Base-by-base conservation (phyloP, 2,888 invertebrate genomes). In the Ophioninae sp. region DNA sequence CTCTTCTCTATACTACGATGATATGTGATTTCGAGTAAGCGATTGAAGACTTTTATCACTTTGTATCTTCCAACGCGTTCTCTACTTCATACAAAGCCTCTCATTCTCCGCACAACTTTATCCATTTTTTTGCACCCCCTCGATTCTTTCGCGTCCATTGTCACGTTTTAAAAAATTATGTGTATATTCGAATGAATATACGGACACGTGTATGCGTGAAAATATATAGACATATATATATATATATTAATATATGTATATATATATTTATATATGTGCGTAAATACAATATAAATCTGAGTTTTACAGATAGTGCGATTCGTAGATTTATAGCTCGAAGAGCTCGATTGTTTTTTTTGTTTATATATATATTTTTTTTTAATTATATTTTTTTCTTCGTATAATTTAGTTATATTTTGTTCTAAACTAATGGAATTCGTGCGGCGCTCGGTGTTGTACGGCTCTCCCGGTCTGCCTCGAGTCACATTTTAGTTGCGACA, bases 401-500 rank as follows among this genome's bases (percentile, higher is more conserved):
- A 41, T 41, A 41, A 41, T 37, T 72, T 76, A 39, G 68, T 68
- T 73, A 63, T 83, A 58, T 65, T 68, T 51, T 22, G 56, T 74
- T 85, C 83, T 85, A 85, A 86, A 84, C 86, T 87, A 86, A 84
- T 80, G 84, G 83, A 86, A 85, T 78, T 85, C 68, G 84, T 68
- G 81, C 64, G 81, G 79, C 75, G 79, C 79, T 83, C 84, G 82
- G 79, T 85, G 84, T 85, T 81, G 37, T 72, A 86, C 86, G 86
- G 85, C 85, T 86, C 87, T 86, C 88, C 86, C 90, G 87, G 85
- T 88, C 87, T 88, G 86, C 87, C 86, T 87, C 90, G 89, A 90
- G 89, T 90, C 91, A 90, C 90, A 90, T 90, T 90, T 89, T 90
- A 90, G 87, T 88, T 82, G 82, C 87, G 86, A 88, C 87, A 88